Evolutionary conservation across 1,140 invertebrate species (phyloP).

Genomic region (Aphaenogaster floridana): DNA sequence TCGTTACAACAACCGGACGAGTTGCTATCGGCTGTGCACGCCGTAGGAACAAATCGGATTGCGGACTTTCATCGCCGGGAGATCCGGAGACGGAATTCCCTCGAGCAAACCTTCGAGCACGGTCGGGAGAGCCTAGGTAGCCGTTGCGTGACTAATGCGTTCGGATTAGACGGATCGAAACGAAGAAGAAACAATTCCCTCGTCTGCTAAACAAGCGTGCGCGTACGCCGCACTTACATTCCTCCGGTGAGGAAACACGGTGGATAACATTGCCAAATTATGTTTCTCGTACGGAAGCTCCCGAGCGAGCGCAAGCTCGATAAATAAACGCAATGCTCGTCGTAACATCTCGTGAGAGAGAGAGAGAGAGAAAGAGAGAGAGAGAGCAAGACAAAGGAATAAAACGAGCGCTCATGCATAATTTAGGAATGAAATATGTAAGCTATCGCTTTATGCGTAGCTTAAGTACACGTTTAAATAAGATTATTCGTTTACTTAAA

Average conservation of each 20-base stretch:
- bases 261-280: slow-evolving; percentile 56
- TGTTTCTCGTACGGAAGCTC: slow-evolving; percentile 41
- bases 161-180: slow-evolving; percentile 54
- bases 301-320: not conserved
- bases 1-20: not conserved
- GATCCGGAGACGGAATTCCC: slow-evolving; percentile 35
- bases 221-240: not conserved
- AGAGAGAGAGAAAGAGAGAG: not conserved
- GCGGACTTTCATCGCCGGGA: slow-evolving; percentile 40
- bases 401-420: slow-evolving; percentile 42
- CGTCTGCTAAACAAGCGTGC: slow-evolving; percentile 23
- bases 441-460: slow-evolving; percentile 31
- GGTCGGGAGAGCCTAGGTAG: slow-evolving; percentile 5
- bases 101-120: slow-evolving; percentile 10
- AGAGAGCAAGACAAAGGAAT: not conserved
- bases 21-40: not conserved
- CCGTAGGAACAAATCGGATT: slow-evolving; percentile 42
- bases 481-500: slow-evolving; percentile 35
- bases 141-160: slow-evolving; percentile 56
- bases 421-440: slow-evolving; percentile 46
- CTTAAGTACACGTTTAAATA: slow-evolving; percentile 13
- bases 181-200: slow-evolving; percentile 50
- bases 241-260: not conserved
- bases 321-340: slow-evolving; percentile 41
- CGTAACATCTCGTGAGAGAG: slow-evolving; percentile 23